phyloP scores from a whole-genome alignment of 2,113 vertebrate species.

The Globicephala melas region DNA sequence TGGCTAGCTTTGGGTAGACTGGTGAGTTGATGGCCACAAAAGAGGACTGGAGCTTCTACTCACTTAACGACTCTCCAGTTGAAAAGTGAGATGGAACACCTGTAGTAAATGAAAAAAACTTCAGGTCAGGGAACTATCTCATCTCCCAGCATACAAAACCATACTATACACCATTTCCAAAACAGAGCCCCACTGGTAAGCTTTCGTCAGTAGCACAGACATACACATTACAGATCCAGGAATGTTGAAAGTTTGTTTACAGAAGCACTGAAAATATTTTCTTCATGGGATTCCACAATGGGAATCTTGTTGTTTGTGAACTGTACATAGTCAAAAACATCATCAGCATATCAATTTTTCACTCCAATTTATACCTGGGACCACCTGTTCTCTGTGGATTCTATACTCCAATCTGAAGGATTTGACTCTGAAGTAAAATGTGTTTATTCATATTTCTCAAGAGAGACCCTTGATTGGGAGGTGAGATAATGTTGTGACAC shows the following conservation, averaged over 20 bases:
- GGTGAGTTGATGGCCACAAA: neutral
- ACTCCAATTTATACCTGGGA: constrained; percentile 21
- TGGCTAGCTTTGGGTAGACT: neutral
- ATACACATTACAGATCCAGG: neutral
- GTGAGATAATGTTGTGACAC: constrained; percentile 42
- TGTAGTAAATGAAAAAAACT: neutral
- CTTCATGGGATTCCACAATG: neutral
- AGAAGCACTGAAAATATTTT: neutral
- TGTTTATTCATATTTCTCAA: constrained; percentile 63
- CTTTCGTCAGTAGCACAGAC: neutral
- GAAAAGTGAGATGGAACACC: neutral
- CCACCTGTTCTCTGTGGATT: constrained; percentile 51
- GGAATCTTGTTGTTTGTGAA: neutral
- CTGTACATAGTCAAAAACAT: neutral
- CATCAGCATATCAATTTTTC: neutral
- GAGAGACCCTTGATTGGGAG: constrained; percentile 59
- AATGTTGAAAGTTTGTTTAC: neutral
- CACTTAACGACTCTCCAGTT: neutral
- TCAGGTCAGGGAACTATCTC: neutral
- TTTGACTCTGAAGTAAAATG: constrained; percentile 59
- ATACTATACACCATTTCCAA: neutral
- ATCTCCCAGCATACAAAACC: neutral
- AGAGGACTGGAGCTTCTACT: neutral
- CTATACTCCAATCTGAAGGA: constrained; percentile 60
- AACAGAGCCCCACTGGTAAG: neutral